Base-by-base conservation (phyloP, 2,888 invertebrate species). In the Galerucella nymphaeae region DNA sequence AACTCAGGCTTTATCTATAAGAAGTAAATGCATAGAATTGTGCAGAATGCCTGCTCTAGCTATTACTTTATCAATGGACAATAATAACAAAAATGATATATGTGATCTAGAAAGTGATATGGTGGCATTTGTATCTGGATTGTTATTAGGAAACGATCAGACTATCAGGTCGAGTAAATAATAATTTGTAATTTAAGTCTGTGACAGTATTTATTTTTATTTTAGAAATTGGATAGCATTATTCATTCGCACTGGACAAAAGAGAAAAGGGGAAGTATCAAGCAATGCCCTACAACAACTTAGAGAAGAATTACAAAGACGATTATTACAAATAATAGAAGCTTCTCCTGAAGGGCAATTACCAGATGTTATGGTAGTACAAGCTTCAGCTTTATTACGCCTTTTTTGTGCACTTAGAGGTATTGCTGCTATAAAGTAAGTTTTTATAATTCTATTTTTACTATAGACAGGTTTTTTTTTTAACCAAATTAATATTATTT, bases 351-450 rank as follows among this genome's bases (percentile, higher is more conserved):
- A 90, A 67, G 87, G 88, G 5, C 89, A 89, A 75, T 85, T 93
- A 58, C 89, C 90, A 0, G 92, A 93, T 78, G 89, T 89, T 57
- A 89, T 89, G 80, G 92, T 93, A 9, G 94, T 97, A 0, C 93
- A 96, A 85, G 97, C 96, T 0, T 95, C 96, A n/a, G 95, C 96
- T 1, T 88, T 98, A 57, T 87, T 98, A 38, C 89, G 97, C 58
- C 89, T 98, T 0, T 97, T 97, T 84, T 97, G 97, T 86, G 97
- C 98, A 0, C 88, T 98, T 0, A 90, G 96, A 80, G 97, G 96
- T 61, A 96, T 98, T 71, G 97, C 97, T 0, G 95, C 95, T 1
- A 93, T 97, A 14, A 97, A 97, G 91, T 94, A 88, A 85, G 23
- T 18, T n/a, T n/a, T 48, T 9, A n/a, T 16, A 14, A 16, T 18